Percentiles rank a stretch among this genome's conserved stretches.
Conservation (phyloP, 2,797 vertebrate genomes). For the Sebastes iracundus region DNA sequence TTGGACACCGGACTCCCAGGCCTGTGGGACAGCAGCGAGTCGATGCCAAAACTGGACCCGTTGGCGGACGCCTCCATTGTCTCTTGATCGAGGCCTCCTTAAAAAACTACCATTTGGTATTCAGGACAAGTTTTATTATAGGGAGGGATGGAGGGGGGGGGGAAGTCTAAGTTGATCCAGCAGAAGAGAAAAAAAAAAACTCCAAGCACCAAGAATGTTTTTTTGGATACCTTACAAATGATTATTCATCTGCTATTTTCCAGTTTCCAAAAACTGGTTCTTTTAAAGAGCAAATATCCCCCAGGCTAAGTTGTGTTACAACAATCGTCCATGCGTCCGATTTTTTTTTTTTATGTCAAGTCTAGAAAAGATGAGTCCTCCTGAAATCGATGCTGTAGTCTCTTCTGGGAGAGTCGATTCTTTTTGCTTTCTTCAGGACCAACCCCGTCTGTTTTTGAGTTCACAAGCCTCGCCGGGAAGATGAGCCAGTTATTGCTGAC, state of each 20-base stretch:
- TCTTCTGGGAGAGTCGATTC: conserved; percentile 39
- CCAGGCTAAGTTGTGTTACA: conserved; percentile 62
- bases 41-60: conserved; percentile 95
- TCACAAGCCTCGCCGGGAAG: conserved; percentile 11
- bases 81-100: conserved; percentile 71
- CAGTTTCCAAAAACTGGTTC: conserved; percentile 36
- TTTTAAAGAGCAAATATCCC: conserved; percentile 55
- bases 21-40: conserved; percentile 96
- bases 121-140: conserved; percentile 69
- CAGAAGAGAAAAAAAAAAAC: conserved; percentile 55
- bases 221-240: conserved; percentile 24
- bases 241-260: conserved; percentile 65
- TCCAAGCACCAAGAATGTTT: conserved; percentile 27
- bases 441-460: conserved; percentile 42
- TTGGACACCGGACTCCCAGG: conserved; percentile 92
- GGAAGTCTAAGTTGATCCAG: conserved; percentile 65
- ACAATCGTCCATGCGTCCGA: conserved; percentile 59
- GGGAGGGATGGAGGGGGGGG: background rate
- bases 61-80: conserved; percentile 96
- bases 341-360: conserved; percentile 15
- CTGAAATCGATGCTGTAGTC: conserved; percentile 59
- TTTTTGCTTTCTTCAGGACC: conserved; percentile 31
- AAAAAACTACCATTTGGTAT: conserved; percentile 86
- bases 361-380: conserved; percentile 39
- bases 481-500: conserved; percentile 16